Evolutionary conservation across 2,797 vertebrate genomes (phyloP), one percentile per base, ranked within the genome.

Genomic region (Rhinatrema bivittatum): DNA sequence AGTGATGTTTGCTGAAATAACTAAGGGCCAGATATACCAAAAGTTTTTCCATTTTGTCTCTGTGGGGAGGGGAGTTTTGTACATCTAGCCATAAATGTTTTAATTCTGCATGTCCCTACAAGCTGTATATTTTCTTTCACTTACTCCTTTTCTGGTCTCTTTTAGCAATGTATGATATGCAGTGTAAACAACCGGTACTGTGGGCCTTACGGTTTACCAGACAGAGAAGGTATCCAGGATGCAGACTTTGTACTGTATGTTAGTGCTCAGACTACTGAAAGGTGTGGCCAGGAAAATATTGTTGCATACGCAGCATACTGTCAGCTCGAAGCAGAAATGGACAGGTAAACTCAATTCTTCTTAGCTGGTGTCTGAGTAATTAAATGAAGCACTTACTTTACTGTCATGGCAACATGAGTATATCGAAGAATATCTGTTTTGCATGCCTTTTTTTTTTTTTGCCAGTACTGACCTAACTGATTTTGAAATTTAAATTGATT

Each of bases 261-360:
- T 9, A 95, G 93, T 34, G 94, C 89, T 11, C 56, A 94, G 70
- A 90, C 88, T 23, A 98, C 95, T 1, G 91, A 95, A 50, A 85
- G 94, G 17, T 98, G 95, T 32, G 89, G 88, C 14, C 91, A 93
- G 56, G 94, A 97, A 65, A 97, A 94, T 56, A 96, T 98, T 16
- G 93, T 98, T 44, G 95, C 94, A 2, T 98, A 98, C 4, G 93
- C 95, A 25, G 94, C 95, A 3, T 97, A 97, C 63, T 98, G 95
- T 70, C 95, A 98, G n/a, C 84, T 96, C 65, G 95, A 98, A 78
- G 87, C 91, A 9, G 81, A 89, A 65, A 86, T 90, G 57, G 95
- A 98, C 82, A 90, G 95, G 94, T 89, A 62, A 17, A 53, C 13
- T 19, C 5, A 3, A n/a, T n/a, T n/a, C n/a, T n/a, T n/a, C n/a